Evolutionary conservation across 2,888 invertebrate genomes (phyloP), one percentile per base, ranked within the genome.

Genomic region (Polylopha cassiicola): DNA sequence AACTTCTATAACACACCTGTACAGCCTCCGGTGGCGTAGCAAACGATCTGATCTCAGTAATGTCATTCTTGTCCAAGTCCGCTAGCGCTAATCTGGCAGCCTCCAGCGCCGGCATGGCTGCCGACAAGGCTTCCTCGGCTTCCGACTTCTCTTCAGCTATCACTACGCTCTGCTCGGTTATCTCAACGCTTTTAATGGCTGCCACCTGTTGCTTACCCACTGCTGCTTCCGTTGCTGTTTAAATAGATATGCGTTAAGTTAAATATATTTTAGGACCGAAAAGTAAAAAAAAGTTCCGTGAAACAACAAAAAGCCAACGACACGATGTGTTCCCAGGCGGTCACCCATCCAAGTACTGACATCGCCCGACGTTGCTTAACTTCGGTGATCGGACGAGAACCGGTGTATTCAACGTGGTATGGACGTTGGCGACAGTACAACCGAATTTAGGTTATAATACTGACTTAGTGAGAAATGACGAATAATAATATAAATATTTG

Each of bases 1-100:
- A 9, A 20, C 10, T 17, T 7, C 14, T 6, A 7, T 21, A 9
- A 29, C 39, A 38, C 26, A 79, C 84, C 84, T 96, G 95, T 14
- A 97, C 96, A 7, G 95, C 91, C 53, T 95, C 93, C 0, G 96
- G 96, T 0, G 97, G 97, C 0, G 95, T 95, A 4, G 95, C 94
- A 63, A 97, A 96, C 0, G 95, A 95, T 55, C 96, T 86, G 50
- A 97, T 96, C 82, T 97, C 96, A 11, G 95, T 95, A 53, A 97
- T 96, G 59, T 97, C 97, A 1, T 91, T 89, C 75, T 96, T 96
- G 32, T 96, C 95, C 26, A 97, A 79, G 50, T 95, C 94, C 0
- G 91, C 88, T 0, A 97, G 82, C 0, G 97, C 96, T 7, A 90
- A 61, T 42, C 93, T 86, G 0, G 97, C 96, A 5, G 90, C 90